These are phyloP conservation scores for Crocidura indochinensis DNA, from an alignment of 2,797 vertebrate genomes.

Conservation along the genomic window DNA sequence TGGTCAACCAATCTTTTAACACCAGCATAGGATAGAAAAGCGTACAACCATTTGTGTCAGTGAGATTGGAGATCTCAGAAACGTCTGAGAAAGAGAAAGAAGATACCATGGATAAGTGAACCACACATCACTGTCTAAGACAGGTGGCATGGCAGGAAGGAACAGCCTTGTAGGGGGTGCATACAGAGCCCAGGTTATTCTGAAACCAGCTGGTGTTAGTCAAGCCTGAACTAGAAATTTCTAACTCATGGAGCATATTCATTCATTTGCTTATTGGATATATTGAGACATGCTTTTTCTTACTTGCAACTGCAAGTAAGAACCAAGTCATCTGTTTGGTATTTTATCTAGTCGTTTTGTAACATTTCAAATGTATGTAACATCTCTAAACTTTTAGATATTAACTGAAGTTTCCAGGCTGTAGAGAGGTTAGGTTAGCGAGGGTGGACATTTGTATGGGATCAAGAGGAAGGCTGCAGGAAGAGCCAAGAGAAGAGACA, in stretches of 20 bases:
- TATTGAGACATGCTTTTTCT: background rate
- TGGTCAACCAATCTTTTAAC: too few species aligned
- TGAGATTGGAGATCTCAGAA: background rate
- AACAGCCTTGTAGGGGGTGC: background rate
- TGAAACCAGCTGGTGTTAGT: background rate
- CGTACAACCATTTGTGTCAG: too few species aligned
- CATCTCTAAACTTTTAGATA: too few species aligned
- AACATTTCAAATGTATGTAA: background rate
- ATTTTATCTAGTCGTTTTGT: background rate
- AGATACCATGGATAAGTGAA: background rate
- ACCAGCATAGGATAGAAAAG: too few species aligned
- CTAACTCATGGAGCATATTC: background rate
- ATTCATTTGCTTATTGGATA: background rate
- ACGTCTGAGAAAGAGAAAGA: background rate
- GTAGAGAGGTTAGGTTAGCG: background rate
- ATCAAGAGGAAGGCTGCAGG: background rate
- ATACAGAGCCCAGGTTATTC: background rate
- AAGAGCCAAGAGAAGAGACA: background rate
- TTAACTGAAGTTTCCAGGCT: background rate
- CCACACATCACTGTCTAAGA: background rate
- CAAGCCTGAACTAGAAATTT: background rate
- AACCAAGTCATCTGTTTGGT: too few species aligned
- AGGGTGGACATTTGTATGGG: background rate
- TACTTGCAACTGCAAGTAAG: background rate
- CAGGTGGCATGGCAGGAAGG: background rate